These are phyloP conservation scores for Serilophus lunatus DNA, from an alignment of 2,113 vertebrate species.

Conservation along the genomic window DNA sequence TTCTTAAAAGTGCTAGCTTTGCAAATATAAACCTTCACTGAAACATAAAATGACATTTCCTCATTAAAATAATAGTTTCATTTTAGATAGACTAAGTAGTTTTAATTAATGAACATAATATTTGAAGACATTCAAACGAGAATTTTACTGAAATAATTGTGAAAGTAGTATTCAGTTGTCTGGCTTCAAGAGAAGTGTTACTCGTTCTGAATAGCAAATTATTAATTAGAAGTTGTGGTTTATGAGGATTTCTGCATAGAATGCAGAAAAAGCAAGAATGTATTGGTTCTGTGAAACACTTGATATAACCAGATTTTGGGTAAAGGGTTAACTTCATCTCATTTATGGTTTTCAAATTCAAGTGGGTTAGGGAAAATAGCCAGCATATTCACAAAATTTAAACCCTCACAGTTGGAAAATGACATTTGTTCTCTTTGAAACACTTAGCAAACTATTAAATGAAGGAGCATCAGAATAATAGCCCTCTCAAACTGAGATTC, in stretches of 20 bases:
- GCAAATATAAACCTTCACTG: neutral
- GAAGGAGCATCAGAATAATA: neutral
- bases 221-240: neutral
- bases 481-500: neutral
- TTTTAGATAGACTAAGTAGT: neutral
- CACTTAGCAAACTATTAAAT: neutral
- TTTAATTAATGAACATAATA: neutral
- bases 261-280: neutral
- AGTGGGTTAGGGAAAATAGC: neutral
- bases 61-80: neutral
- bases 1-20: neutral
- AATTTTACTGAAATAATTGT: neutral
- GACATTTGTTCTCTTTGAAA: neutral
- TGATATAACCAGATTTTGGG: neutral
- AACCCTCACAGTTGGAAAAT: neutral
- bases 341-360: neutral
- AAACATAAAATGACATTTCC: neutral
- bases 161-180: neutral
- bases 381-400: neutral
- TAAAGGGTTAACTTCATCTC: neutral
- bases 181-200: neutral
- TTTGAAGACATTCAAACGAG: neutral
- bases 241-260: neutral
- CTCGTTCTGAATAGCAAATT: neutral
- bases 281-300: neutral